Evolutionary conservation across 2,888 invertebrate genomes (phyloP), one percentile per base, ranked within the genome.

Genomic region (Aphodius granarius): DNA sequence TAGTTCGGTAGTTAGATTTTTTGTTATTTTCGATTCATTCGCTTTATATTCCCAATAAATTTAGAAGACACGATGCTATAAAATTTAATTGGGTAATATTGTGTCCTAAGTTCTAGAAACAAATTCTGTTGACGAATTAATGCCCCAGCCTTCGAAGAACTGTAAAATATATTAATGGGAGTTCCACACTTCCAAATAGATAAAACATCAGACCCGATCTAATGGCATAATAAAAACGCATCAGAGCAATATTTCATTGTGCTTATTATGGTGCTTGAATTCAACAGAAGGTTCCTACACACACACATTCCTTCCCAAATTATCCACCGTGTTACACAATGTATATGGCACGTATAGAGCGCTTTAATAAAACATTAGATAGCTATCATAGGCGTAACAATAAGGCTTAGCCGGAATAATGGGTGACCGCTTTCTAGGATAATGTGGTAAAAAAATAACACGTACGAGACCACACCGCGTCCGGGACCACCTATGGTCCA

Each of bases 401-500:
- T 43, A 43, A 43, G 43, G 43, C 43, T 43, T 43, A 43, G 43
- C 1, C 43, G 43, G 43, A 9, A 43, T 43, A 43, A 20, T 68
- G 20, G 68, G 20, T 66, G 66, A 20, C 19, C 16, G 66, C 20
- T 66, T 20, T 68, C 68, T 68, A 22, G n/a, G n/a, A 22, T 20
- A 20, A 20, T 21, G 68, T 68, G 21, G 21, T 68, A 68, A 21
- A 22, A 65, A 68, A 68, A 65, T 21, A 68, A 68, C 20, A 43
- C 68, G n/a, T 20, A 20, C 16, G 21, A 68, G 68, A 68, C 68
- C 68, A 68, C 68, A 68, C 68, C 20, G 68, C 5, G 20, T 18
- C n/a, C 68, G 21, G n/a, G 68, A 68, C 68, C 68, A 68, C 68
- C 68, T 68, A 68, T 68, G 68, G 68, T 21, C 20, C 68, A 21